Conservation (phyloP, 2,797 vertebrate genomes). For the Bradypodion pumilum region DNA sequence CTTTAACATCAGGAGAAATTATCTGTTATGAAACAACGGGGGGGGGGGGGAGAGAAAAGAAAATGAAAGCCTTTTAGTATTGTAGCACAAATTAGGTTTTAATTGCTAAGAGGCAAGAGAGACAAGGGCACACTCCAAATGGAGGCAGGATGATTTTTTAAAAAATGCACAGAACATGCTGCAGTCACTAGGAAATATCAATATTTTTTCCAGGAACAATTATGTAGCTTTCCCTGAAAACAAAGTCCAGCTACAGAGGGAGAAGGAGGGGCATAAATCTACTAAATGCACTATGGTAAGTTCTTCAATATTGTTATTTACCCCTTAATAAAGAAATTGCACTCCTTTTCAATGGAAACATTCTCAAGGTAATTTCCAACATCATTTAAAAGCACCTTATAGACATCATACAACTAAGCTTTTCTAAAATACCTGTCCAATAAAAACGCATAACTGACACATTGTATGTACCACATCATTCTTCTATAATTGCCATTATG, state of each 20-base stretch:
- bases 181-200: background rate
- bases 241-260: background rate
- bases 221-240: background rate
- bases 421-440: background rate
- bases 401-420: background rate
- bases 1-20: background rate
- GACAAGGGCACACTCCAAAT: background rate
- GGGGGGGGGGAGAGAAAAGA: background rate
- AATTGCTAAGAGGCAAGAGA: conserved; percentile 30
- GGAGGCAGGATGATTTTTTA: background rate
- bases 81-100: conserved; percentile 23
- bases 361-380: background rate
- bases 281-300: background rate
- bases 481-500: background rate
- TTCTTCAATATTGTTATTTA: background rate
- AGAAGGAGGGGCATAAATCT: background rate
- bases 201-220: conserved; percentile 2
- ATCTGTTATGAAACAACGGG: conserved; percentile 1
- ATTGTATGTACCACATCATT: background rate
- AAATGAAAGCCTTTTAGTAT: background rate
- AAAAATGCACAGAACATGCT: background rate
- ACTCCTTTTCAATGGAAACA: background rate
- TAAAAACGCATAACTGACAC: background rate
- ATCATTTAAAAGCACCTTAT: conserved; percentile 16
- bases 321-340: background rate